Evolutionary conservation across 2,113 vertebrate species (phyloP).

Genomic region (Ariopsis seemanni): DNA sequence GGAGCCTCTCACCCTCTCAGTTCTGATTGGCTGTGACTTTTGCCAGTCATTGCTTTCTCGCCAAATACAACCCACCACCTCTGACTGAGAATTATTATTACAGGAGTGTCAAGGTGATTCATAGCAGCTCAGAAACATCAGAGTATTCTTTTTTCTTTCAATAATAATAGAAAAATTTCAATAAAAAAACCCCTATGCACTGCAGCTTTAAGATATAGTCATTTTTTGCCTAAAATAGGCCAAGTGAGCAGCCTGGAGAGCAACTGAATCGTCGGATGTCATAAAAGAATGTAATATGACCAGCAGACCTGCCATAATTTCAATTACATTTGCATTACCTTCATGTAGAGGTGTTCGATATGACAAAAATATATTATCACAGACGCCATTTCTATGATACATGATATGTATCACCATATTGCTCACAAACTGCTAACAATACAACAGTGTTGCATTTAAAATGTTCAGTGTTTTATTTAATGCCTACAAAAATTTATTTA

Average conservation of each 20-base stretch:
- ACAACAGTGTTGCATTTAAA: background rate
- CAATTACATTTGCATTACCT: background rate
- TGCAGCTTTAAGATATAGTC: background rate
- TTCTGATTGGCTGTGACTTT: background rate
- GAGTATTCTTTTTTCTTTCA: background rate
- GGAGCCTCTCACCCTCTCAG: background rate
- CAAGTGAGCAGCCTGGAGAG: background rate
- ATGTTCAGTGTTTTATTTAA: background rate
- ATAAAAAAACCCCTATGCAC: too few relatives aligned
- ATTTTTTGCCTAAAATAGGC: background rate
- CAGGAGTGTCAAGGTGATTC: background rate
- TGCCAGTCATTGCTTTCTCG: background rate
- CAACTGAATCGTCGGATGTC: background rate
- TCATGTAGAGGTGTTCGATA: background rate
- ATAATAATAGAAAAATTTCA: background rate
- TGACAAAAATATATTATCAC: background rate
- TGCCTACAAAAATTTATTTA: too few relatives aligned
- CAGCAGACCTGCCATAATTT: background rate
- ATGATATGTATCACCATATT: background rate
- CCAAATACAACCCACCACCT: background rate
- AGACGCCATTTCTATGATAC: background rate
- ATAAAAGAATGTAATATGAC: background rate
- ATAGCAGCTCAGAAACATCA: background rate
- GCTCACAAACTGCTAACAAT: background rate
- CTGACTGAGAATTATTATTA: background rate